phyloP scores from a whole-genome alignment of 2,797 vertebrate species.

The Capromys pilorides region DNA sequence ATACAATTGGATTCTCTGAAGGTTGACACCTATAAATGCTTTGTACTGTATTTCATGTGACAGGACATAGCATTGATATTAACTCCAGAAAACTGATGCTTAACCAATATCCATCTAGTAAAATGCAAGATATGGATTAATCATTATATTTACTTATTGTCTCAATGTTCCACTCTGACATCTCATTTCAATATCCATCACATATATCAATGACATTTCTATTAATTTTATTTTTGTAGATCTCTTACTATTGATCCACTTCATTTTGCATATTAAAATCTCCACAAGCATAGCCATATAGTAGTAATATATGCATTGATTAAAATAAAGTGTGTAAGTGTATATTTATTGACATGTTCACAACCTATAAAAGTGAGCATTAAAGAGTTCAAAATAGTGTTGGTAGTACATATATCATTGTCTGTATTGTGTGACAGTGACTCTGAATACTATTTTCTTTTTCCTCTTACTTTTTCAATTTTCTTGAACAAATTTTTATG shows the following conservation, averaged over 20 bases:
- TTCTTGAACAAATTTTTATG: background rate
- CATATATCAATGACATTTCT: background rate
- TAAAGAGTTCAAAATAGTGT: background rate
- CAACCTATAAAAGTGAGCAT: background rate
- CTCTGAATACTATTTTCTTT: background rate
- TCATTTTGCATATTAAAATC: background rate
- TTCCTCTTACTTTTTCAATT: background rate
- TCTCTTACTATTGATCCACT: background rate
- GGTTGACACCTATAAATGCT: background rate
- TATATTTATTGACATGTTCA: background rate
- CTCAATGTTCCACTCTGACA: background rate
- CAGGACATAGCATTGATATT: background rate
- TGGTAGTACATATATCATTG: background rate
- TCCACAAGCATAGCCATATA: background rate
- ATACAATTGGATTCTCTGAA: background rate
- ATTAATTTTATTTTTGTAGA: background rate
- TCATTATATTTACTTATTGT: background rate
- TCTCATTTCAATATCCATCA: background rate
- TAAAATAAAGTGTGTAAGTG: background rate
- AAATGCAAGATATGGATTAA: background rate
- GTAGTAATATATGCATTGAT: background rate
- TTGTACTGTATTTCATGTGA: background rate
- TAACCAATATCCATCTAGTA: background rate
- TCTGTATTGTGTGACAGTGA: background rate
- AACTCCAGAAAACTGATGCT: background rate